These are phyloP conservation scores for Yasuhikotakia modesta DNA, from an alignment of 2,797 vertebrate genomes.

Conservation along the genomic window DNA sequence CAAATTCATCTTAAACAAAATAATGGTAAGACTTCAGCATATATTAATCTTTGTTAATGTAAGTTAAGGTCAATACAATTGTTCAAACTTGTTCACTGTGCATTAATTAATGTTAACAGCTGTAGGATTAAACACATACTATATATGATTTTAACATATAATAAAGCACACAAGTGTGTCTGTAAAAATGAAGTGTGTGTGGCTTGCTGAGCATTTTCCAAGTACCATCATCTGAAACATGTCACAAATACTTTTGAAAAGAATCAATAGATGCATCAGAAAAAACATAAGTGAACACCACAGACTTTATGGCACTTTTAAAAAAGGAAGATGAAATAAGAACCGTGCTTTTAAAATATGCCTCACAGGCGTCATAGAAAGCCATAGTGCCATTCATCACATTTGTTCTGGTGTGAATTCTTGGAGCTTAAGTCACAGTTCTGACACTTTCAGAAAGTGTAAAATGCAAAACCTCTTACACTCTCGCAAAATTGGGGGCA, in stretches of 20 bases:
- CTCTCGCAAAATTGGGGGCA: background rate
- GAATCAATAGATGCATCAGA: background rate
- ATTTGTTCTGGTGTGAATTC: conserved; percentile 6
- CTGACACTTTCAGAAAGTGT: conserved; percentile 3
- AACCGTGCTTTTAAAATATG: conserved; percentile 15
- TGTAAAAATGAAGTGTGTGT: too few species aligned
- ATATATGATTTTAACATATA: too few species aligned
- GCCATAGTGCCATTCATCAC: conserved; percentile 8
- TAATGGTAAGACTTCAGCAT: too few species aligned
- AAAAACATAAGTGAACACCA: background rate
- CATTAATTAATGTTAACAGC: too few species aligned
- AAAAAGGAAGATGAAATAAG: background rate
- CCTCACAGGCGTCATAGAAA: background rate
- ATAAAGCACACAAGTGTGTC: too few species aligned
- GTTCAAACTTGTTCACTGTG: too few species aligned
- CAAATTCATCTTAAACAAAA: too few species aligned
- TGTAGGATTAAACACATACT: too few species aligned
- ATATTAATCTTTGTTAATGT: too few species aligned
- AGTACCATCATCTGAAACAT: background rate
- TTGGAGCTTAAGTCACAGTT: background rate
- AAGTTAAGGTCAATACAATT: too few species aligned
- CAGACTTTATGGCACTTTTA: background rate
- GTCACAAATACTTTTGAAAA: conserved; percentile 11
- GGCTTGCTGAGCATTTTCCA: background rate
- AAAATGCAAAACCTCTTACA: background rate